phyloP scores from a whole-genome alignment of 2,797 vertebrate genomes.

The Chlorospingus flavigularis region DNA sequence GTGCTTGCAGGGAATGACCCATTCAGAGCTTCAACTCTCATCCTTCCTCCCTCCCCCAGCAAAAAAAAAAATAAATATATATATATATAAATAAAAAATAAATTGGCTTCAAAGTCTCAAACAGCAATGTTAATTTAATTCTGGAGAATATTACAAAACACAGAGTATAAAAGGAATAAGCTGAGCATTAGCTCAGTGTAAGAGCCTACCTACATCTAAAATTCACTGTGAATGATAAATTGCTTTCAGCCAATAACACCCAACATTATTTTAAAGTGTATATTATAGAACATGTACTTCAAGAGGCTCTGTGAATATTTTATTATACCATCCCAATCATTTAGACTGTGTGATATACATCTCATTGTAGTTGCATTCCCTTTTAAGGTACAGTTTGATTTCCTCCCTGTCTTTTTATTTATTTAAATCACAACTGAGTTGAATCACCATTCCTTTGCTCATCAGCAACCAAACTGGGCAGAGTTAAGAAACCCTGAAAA shows the following conservation, averaged over 20 bases:
- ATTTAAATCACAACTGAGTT: slow-evolving; percentile 11
- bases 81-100: not conserved
- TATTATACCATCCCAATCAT: not conserved
- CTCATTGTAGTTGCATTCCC: not conserved
- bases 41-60: no score
- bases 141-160: not conserved
- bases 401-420: slow-evolving; percentile 1
- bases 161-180: not conserved
- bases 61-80: no score
- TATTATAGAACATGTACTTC: slow-evolving; percentile 7
- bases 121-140: not conserved
- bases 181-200: not conserved
- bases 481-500: not conserved
- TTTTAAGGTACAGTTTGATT: slow-evolving; percentile 11
- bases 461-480: not conserved
- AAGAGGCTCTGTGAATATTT: slow-evolving; percentile 33
- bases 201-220: not conserved
- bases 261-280: slow-evolving; percentile 1
- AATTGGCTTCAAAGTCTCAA: not conserved
- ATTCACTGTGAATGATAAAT: slow-evolving; percentile 14
- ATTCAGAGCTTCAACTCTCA: not conserved
- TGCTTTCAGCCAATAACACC: slow-evolving; percentile 27
- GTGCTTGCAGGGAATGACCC: not conserved
- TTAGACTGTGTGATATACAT: not conserved
- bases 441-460: not conserved